A percentile compares a stretch with the other conserved stretches of the same genome.
These are phyloP conservation scores for Eleutherodactylus coqui DNA, from an alignment of 2,797 vertebrate genomes.

Conservation along the genomic window DNA sequence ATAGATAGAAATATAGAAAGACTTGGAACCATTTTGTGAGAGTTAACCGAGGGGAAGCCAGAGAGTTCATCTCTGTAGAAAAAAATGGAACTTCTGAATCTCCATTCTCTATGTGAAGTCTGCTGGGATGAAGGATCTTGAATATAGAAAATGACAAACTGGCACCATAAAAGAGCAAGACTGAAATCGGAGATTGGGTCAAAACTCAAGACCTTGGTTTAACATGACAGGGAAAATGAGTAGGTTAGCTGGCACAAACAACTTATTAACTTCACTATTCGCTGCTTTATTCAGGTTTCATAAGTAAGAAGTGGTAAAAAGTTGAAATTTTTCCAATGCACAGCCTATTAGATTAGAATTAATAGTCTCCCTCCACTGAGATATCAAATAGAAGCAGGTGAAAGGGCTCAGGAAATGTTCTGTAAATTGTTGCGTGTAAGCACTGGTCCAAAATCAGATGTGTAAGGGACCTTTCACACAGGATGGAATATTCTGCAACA, in stretches of 20 bases:
- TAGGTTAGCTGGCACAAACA: slow-evolving; percentile 18
- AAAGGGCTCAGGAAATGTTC: slow-evolving; percentile 51
- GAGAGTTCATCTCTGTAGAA: neutral
- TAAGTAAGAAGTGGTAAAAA: slow-evolving; percentile 1
- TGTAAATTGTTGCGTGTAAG: slow-evolving; percentile 40
- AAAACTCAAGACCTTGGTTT: neutral
- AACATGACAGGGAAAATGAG: slow-evolving; percentile 1
- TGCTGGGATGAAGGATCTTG: neutral
- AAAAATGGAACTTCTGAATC: neutral
- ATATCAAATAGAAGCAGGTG: slow-evolving; percentile 45
- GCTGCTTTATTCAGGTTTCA: neutral
- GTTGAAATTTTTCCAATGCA: neutral
- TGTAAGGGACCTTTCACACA: too few species aligned
- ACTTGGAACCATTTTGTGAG: neutral
- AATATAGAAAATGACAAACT: neutral
- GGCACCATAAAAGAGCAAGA: neutral
- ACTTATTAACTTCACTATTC: neutral
- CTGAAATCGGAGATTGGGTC: neutral
- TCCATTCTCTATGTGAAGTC: neutral
- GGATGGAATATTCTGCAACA: too few species aligned
- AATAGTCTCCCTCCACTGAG: slow-evolving; percentile 37
- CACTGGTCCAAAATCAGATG: slow-evolving; percentile 25
- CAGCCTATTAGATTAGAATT: slow-evolving; percentile 20
- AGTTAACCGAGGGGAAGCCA: neutral
- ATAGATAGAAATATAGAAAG: neutral